These are phyloP conservation scores for Conchocele bisecta DNA, from an alignment of 2,888 invertebrate genomes.

Conservation along the genomic window DNA sequence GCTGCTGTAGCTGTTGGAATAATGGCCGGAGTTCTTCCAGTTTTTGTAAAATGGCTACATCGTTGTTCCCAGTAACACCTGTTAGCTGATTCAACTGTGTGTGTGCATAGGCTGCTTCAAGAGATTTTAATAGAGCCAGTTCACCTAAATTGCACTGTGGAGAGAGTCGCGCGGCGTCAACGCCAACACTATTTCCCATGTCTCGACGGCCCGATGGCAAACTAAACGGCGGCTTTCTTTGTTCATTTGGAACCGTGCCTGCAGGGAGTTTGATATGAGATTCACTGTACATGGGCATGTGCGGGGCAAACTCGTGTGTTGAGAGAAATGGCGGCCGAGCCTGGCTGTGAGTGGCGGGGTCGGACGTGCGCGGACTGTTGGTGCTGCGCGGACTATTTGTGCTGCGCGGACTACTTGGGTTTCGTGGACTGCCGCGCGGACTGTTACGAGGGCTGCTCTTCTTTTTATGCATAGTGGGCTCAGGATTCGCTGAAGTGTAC, in stretches of 20 bases:
- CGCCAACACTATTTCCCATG: constrained; percentile 7
- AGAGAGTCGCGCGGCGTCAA: constrained; percentile 35
- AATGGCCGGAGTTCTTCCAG: constrained; percentile 48
- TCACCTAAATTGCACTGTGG: constrained; percentile 57
- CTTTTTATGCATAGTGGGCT: constrained; percentile 57
- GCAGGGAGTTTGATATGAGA: constrained; percentile 50
- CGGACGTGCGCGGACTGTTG: constrained; percentile 28
- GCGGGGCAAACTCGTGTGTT: constrained; percentile 48
- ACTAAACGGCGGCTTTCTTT: constrained; percentile 37
- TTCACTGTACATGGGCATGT: constrained; percentile 45
- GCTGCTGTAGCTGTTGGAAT: constrained; percentile 54
- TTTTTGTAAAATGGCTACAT: constrained; percentile 46
- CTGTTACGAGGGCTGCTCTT: constrained; percentile 58
- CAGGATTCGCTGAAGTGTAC: constrained; percentile 36
- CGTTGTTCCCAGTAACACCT: constrained; percentile 40
- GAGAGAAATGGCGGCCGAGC: constrained; percentile 39
- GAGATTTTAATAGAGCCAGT: constrained; percentile 48
- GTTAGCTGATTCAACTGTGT: constrained; percentile 27
- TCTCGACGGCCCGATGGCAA: constrained; percentile 17
- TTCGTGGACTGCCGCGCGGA: constrained; percentile 52
- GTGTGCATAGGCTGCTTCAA: constrained; percentile 38
- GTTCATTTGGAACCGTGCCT: constrained; percentile 38
- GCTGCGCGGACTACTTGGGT: constrained; percentile 49
- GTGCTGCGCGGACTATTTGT: constrained; percentile 44
- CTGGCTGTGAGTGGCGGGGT: background rate